Base-by-base conservation (phyloP, 2,888 invertebrate genomes). In the Rhingia campestris region DNA sequence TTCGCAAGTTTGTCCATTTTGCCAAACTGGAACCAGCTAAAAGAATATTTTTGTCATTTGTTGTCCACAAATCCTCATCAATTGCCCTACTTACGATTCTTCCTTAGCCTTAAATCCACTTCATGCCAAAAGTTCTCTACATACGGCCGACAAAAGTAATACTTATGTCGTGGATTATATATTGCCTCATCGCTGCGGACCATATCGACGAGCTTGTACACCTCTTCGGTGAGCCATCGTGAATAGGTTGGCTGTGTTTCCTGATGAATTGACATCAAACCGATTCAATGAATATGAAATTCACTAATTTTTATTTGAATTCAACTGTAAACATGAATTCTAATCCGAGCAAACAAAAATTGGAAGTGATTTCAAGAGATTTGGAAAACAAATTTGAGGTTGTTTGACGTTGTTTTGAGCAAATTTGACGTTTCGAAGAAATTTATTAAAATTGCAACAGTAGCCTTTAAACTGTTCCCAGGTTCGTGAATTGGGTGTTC, bases 121-220 rank as follows among this genome's bases (percentile, higher is more conserved):
- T 91, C 90, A 12, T 90, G 89, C 91, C 91, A 91, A 59, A 91
- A 90, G 86, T 90, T 91, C 67, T 91, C 91, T 10, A 91, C 91
- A 81, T 90, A 91, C 0, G 91, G 90, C 4, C 91, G 88, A 76
- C 91, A 91, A 59, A 91, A 91, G 77, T 91, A 91, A 72, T 91
- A 90, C 59, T 90, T 91, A 56, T 91, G 90, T 3, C 90, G 86
- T 0, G 91, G 90, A 88, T 91, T 91, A 75, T 91, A 91, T 33
- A 91, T 90, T 3, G 90, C 90, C 61, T 90, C 91, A 88, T 91
- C 90, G 51, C 89, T 87, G 73, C 90, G 90, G 30, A 91, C 91
- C 86, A 90, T 88, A 84, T 91, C 91, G 81, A 91, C 90, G 77
- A 91, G 79, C 72, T 88, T 89, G 58, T 90, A 90, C 3, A 91